phyloP scores from a whole-genome alignment of 1,140 invertebrate genomes.

The Nasonia vitripennis region DNA sequence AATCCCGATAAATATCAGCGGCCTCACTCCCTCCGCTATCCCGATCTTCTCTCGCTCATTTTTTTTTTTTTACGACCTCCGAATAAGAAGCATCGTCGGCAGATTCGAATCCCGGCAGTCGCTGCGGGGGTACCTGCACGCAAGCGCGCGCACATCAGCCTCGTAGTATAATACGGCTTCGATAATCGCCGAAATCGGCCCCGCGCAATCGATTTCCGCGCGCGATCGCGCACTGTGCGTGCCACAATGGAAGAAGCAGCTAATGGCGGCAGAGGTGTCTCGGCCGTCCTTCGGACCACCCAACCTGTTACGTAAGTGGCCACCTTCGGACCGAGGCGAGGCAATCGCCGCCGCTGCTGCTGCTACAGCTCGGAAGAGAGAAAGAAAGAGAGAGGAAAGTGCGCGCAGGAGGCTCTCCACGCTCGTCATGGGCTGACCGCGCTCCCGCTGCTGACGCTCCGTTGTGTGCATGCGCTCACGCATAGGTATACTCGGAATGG shows the following conservation, averaged over 20 bases:
- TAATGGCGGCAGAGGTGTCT: conserved; percentile 58
- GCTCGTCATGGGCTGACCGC: background rate
- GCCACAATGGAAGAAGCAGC: background rate
- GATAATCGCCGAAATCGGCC: background rate
- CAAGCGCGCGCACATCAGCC: no score
- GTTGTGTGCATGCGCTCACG: background rate
- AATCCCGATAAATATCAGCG: conserved; percentile 47
- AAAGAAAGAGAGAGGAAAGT: conserved; percentile 12
- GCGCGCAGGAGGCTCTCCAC: background rate
- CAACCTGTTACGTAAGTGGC: conserved; percentile 61
- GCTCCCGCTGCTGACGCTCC: no score
- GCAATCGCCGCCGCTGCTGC: conserved; percentile 37
- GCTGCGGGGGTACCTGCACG: conserved; percentile 25
- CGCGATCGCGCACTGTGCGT: background rate
- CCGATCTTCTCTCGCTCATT: background rate
- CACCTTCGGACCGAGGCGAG: conserved; percentile 43
- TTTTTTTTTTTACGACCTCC: background rate
- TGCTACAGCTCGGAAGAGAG: background rate
- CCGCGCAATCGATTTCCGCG: background rate
- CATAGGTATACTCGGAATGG: background rate
- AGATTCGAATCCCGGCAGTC: conserved; percentile 43
- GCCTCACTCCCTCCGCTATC: background rate
- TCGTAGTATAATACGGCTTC: background rate
- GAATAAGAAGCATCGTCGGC: background rate
- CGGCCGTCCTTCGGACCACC: conserved; percentile 60